Evolutionary conservation across 2,797 vertebrate genomes (phyloP).

Genomic region (Megaceryle alcyon): DNA sequence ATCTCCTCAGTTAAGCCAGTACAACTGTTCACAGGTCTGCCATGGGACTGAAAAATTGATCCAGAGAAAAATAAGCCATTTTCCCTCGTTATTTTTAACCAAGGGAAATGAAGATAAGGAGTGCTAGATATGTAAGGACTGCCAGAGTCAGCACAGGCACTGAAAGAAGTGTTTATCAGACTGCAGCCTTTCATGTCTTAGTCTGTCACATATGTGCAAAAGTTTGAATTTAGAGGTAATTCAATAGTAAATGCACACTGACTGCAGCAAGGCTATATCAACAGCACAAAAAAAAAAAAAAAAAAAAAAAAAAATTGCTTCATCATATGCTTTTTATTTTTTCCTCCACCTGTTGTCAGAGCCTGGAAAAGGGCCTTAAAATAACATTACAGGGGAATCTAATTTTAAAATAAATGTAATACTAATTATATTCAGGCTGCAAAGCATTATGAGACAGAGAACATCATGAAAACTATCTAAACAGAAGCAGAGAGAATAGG

Average conservation of each 20-base stretch:
- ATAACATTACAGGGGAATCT: not conserved
- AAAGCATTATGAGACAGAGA: not conserved
- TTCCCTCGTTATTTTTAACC: not conserved
- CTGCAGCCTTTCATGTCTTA: not conserved
- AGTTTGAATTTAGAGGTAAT: not conserved
- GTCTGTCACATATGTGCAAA: not conserved
- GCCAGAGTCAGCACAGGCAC: not conserved
- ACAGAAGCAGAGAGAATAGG: not conserved
- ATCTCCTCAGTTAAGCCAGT: not conserved
- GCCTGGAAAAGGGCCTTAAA: not conserved
- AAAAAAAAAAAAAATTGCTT: not conserved
- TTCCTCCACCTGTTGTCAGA: not conserved
- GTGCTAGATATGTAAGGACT: not conserved
- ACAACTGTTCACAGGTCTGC: not conserved
- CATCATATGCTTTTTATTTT: accelerated
- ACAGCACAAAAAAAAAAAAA: not conserved
- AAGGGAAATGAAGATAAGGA: not conserved
- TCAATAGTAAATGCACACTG: not conserved
- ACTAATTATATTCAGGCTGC: not conserved
- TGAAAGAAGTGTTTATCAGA: not conserved
- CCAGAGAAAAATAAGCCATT: not conserved
- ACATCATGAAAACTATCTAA: not conserved
- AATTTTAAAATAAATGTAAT: not conserved
- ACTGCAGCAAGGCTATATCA: not conserved
- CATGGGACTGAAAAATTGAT: not conserved